Base-by-base conservation (phyloP, 2,113 vertebrate genomes). In the Spermophilus dauricus region DNA sequence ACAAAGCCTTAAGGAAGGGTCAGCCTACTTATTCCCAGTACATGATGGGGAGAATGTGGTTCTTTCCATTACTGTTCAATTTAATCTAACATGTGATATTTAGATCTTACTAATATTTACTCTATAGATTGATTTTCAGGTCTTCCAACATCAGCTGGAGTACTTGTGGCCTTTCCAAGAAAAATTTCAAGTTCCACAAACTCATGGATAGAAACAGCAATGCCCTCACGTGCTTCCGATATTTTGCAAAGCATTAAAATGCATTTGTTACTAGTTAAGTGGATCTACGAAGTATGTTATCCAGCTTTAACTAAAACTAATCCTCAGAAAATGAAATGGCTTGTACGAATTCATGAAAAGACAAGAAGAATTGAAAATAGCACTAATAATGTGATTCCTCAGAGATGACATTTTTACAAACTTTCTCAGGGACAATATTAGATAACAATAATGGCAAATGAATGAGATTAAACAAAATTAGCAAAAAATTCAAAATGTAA, bases 291-390 rank as follows among this genome's bases (percentile, higher is more conserved):
- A 85, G 92, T n/a, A 37, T 17, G 56, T 75, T 87, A 77, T 88
- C 42, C 51, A 70, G 34, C 77, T 85, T 88, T 90, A 65, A 61
- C 48, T 90, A 81, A 87, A 91, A 42, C 8, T 48, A 70, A 70
- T 80, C 42, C 8, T 92, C 42, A 85, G 53, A 65, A 92, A 92
- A 65, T 65, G 39, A 92, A 92, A n/a, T 80, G 24, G 9, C 42
- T 91, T 91, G 53, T 75, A 88, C 73, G 75, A 70, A 92, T 81
- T 70, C 42, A 67, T 78, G 34, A 92, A 82, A 87, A 92, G n/a
- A 92, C 37, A 77, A 65, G 10, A 88, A 86, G 9, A 80, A 58
- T 90, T 85, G 37, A 63, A 87, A 88, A 65, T 81, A 30, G 80
- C 37, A 34, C 42, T 63, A 70, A 80, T 61, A 77, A 16, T 51